phyloP scores from a whole-genome alignment of 2,113 vertebrate species.

The Hiodon tergisus region DNA sequence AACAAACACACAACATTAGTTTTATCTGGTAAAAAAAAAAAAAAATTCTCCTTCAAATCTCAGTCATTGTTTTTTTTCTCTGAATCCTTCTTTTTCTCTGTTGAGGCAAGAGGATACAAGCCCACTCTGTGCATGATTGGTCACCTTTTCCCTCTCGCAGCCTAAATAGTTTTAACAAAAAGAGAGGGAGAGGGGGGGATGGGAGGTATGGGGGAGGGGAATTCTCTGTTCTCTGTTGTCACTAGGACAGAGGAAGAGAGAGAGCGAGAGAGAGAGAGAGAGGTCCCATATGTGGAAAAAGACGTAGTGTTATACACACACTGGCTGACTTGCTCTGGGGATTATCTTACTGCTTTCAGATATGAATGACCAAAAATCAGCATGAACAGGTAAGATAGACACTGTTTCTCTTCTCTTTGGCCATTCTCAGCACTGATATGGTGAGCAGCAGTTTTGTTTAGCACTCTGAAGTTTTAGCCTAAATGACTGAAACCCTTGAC shows the following conservation, averaged over 20 bases:
- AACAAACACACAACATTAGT: conserved; percentile 15
- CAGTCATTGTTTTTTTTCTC: conserved; percentile 18
- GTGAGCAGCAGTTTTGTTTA: conserved; percentile 22
- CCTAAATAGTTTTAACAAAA: conserved; percentile 71
- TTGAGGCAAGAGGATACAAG: conserved; percentile 38
- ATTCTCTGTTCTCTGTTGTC: conserved; percentile 61
- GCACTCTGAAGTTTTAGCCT: conserved; percentile 37
- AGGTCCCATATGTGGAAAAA: conserved; percentile 66
- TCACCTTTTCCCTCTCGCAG: conserved; percentile 45
- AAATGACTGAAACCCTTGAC: conserved; percentile 30
- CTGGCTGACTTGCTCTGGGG: conserved; percentile 52
- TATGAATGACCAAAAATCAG: conserved; percentile 52
- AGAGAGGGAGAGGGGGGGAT: conserved; percentile 55
- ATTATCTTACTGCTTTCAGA: conserved; percentile 57
- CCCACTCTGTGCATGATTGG: conserved; percentile 51
- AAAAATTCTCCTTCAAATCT: not conserved
- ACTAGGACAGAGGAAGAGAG: conserved; percentile 46
- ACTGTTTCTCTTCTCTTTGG: conserved; percentile 28
- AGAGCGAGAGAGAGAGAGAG: conserved; percentile 30
- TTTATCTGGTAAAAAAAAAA: not conserved
- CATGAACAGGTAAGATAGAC: conserved; percentile 57
- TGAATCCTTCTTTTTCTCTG: conserved; percentile 23
- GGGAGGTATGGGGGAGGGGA: conserved; percentile 56
- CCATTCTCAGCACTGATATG: not conserved
- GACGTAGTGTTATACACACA: conserved; percentile 54